A percentile compares a stretch with the other conserved stretches of the same genome.
These are phyloP conservation scores for Athrips mouffetella DNA, from an alignment of 2,888 invertebrate genomes.

Conservation along the genomic window DNA sequence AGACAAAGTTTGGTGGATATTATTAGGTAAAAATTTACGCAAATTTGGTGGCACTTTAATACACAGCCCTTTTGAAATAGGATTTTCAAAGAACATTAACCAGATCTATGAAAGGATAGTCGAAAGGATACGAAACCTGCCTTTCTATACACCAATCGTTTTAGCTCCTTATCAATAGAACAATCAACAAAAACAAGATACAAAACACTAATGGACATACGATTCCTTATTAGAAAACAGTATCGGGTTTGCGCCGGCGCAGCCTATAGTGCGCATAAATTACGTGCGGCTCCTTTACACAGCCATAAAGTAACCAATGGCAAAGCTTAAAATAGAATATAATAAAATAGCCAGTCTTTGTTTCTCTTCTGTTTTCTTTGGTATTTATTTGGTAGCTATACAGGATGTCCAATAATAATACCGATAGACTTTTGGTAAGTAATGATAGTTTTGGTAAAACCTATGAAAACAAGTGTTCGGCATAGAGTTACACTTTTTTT, in stretches of 20 bases:
- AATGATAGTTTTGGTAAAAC: too few relatives aligned
- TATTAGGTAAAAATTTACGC: too few relatives aligned
- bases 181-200: conserved; percentile 5
- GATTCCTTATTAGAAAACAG: conserved; percentile 21
- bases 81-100: too few relatives aligned
- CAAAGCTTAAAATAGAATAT: not conserved
- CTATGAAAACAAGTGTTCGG: too few relatives aligned
- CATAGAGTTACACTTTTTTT: too few relatives aligned
- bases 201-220: not conserved
- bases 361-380: not conserved
- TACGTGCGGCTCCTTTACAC: conserved; percentile 25
- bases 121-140: too few relatives aligned
- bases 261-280: conserved; percentile 28
- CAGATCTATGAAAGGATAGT: not conserved
- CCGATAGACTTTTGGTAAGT: not conserved
- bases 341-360: not conserved
- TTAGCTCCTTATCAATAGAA: conserved; percentile 2
- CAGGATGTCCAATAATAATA: too few relatives aligned
- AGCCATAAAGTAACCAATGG: conserved; percentile 23
- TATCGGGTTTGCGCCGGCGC: conserved; percentile 21
- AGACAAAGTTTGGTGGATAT: not conserved
- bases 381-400: too few relatives aligned
- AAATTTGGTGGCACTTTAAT: too few relatives aligned
- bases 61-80: too few relatives aligned
- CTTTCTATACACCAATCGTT: too few relatives aligned